Evolutionary conservation across 1,140 invertebrate species (phyloP).

Genomic region (silkworm (Bombyx mori)): DNA sequence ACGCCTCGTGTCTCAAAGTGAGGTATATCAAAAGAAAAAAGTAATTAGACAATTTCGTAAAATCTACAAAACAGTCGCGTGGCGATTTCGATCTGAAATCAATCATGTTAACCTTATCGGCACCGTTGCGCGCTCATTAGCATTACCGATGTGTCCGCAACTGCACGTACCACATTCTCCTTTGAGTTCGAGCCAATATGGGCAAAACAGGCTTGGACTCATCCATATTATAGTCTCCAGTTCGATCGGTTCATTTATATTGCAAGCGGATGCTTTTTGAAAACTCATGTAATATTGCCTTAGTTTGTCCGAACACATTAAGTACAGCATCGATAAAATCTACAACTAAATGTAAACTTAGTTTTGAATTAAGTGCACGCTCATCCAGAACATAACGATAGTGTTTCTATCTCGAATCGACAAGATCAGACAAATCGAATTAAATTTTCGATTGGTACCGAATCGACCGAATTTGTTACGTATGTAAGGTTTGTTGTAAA

Average conservation of each 20-base stretch:
- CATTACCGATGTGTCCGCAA: constrained; percentile 18
- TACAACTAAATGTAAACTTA: too few relatives aligned
- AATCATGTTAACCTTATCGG: constrained; percentile 23
- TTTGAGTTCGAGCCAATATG: constrained; percentile 19
- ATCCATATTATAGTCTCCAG: constrained; percentile 27
- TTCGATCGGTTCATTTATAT: constrained; percentile 38
- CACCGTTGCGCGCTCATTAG: constrained; percentile 24
- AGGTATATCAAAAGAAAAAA: too few relatives aligned
- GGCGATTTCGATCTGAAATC: constrained; percentile 8
- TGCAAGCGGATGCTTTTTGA: constrained; percentile 23
- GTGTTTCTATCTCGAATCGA: constrained; percentile 2
- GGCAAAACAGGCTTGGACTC: constrained; percentile 25
- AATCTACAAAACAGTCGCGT: too few relatives aligned
- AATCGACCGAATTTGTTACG: constrained; percentile 19
- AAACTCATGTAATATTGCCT: neutral
- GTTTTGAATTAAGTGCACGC: constrained; percentile 8
- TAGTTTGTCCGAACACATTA: neutral
- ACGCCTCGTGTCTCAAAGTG: too few relatives aligned
- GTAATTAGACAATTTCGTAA: too few relatives aligned
- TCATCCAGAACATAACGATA: neutral
- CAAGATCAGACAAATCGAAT: constrained; percentile 23
- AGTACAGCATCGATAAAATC: neutral
- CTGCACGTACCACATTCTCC: constrained; percentile 13
- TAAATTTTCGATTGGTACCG: constrained; percentile 18
- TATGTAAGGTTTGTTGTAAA: too few relatives aligned